A percentile compares a stretch with the other conserved stretches of the same genome.
Conservation (phyloP, 2,797 vertebrate genomes). For the Bradypodion ventrale region DNA sequence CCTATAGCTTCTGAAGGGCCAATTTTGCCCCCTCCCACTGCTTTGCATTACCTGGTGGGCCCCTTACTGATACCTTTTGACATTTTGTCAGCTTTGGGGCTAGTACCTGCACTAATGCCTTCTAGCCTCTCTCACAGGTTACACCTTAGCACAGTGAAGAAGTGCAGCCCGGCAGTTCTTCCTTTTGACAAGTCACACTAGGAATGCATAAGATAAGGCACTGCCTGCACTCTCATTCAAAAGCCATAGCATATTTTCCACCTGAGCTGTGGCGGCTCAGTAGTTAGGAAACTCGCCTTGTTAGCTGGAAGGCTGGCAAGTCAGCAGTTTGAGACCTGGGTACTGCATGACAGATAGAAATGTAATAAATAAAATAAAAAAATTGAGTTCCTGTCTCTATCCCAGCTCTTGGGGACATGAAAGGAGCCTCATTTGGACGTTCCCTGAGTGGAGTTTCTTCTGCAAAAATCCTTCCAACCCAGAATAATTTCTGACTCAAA, state of each 20-base stretch:
- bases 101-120: neutral
- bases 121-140: neutral
- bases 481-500: too few species aligned
- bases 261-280: too few species aligned
- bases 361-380: too few species aligned
- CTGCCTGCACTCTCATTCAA: neutral
- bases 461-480: too few species aligned
- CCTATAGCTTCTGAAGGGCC: neutral
- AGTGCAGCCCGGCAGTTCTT: neutral
- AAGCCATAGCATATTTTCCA: neutral
- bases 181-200: neutral
- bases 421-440: too few species aligned
- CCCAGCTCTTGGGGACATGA: too few species aligned
- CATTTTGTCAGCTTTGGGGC: neutral
- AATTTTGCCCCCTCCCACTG: neutral
- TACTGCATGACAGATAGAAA: too few species aligned
- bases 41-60: neutral
- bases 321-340: too few species aligned
- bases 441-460: too few species aligned
- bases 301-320: too few species aligned
- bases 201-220: neutral
- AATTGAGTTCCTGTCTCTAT: too few species aligned
- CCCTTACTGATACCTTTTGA: neutral
- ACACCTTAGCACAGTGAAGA: neutral
- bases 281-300: too few species aligned